A percentile compares a stretch with the other conserved stretches of the same genome.
Conservation (phyloP, 1,140 invertebrate species). For the Chymomyza costata region DNA sequence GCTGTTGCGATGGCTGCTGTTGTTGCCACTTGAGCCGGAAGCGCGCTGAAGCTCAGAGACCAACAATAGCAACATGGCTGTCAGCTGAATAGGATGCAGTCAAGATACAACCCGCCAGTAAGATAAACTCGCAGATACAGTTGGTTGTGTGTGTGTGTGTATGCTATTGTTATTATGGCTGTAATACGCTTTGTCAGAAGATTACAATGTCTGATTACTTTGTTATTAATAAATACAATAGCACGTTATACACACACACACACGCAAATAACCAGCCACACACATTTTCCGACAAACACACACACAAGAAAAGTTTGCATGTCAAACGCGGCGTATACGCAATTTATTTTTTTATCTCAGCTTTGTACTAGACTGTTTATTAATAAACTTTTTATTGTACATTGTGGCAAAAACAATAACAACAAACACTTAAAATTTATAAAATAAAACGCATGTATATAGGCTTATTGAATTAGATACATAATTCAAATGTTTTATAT, state of each 20-base stretch:
- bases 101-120: constrained; percentile 23
- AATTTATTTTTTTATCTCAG: constrained; percentile 41
- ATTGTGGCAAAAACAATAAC: too few species aligned
- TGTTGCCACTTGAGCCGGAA: constrained; percentile 61
- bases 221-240: constrained; percentile 72
- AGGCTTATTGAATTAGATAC: too few species aligned
- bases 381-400: constrained; percentile 43
- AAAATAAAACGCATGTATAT: too few species aligned
- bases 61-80: constrained; percentile 24
- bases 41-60: constrained; percentile 38
- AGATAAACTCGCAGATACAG: constrained; percentile 36
- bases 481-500: too few species aligned
- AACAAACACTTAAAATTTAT: too few species aligned
- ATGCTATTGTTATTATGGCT: constrained; percentile 66
- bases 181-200: constrained; percentile 65
- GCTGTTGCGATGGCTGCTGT: constrained; percentile 6
- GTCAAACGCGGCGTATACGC: too few species aligned
- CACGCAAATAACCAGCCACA: constrained; percentile 13
- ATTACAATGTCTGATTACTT: constrained; percentile 73
- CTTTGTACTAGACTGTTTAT: constrained; percentile 44
- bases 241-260: constrained; percentile 37
- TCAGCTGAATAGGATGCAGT: constrained; percentile 29
- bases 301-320: constrained; percentile 10
- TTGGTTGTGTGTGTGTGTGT: constrained; percentile 21
- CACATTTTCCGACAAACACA: constrained; percentile 1